These are phyloP conservation scores for Nipponia nippon DNA, from an alignment of 2,113 vertebrate genomes.

Conservation along the genomic window DNA sequence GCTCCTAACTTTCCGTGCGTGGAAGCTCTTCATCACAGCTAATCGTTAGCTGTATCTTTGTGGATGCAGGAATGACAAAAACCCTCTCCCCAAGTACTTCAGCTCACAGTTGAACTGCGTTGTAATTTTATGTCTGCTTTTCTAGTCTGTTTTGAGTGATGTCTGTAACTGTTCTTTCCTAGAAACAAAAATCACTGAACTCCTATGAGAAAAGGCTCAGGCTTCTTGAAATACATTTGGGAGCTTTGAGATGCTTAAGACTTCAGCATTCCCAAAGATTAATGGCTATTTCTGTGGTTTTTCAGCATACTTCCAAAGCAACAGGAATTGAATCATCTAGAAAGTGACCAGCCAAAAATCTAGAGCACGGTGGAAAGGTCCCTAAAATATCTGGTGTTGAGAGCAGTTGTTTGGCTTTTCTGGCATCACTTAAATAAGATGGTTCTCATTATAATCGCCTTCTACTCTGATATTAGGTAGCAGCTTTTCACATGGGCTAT, in stretches of 20 bases:
- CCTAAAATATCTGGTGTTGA: conserved; percentile 9
- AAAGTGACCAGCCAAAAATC: conserved; percentile 18
- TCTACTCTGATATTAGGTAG: background rate
- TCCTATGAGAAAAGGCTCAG: background rate
- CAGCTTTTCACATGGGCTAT: background rate
- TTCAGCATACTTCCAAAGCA: conserved; percentile 13
- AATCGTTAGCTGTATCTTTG: background rate
- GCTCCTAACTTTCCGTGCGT: background rate
- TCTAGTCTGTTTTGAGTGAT: background rate
- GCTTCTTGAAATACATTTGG: conserved; percentile 1
- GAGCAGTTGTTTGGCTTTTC: background rate
- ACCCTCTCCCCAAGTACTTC: background rate
- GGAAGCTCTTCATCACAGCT: background rate
- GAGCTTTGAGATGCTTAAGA: background rate
- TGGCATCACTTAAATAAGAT: background rate
- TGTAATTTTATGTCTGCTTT: background rate
- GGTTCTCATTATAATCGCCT: background rate
- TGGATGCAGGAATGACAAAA: background rate
- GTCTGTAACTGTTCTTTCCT: background rate
- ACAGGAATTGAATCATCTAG: conserved; percentile 26
- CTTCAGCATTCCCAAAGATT: conserved; percentile 7
- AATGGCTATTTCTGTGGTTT: conserved; percentile 9
- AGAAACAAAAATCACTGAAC: background rate
- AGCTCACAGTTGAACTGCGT: background rate
- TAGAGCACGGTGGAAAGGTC: background rate